Conservation (phyloP, 2,113 vertebrate genomes). For the Trogon melanurus region DNA sequence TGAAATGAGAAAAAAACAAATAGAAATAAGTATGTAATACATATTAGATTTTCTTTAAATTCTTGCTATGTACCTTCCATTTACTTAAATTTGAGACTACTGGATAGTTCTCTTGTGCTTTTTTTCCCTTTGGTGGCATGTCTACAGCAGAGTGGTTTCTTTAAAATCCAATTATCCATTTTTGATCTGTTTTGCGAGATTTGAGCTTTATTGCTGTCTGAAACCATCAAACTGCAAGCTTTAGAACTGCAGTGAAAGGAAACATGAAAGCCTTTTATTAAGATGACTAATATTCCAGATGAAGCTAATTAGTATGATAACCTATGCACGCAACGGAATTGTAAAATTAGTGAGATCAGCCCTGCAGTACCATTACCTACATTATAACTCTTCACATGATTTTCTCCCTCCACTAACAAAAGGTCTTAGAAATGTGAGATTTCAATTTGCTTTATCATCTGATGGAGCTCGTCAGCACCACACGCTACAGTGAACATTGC, state of each 20-base stretch:
- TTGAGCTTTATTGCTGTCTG: slow-evolving; percentile 24
- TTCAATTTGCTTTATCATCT: slow-evolving; percentile 75
- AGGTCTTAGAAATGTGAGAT: slow-evolving; percentile 80
- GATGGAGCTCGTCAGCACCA: slow-evolving; percentile 65
- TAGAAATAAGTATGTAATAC: neutral
- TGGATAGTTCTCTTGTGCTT: neutral
- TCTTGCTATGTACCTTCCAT: neutral
- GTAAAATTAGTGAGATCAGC: slow-evolving; percentile 75
- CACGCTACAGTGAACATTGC: slow-evolving; percentile 74
- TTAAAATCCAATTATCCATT: slow-evolving; percentile 29
- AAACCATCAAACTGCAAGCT: slow-evolving; percentile 40
- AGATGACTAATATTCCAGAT: slow-evolving; percentile 68
- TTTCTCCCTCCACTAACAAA: slow-evolving; percentile 66
- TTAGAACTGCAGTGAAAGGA: slow-evolving; percentile 54
- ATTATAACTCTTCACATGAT: slow-evolving; percentile 77
- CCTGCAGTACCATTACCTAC: slow-evolving; percentile 67
- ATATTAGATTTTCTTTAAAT: neutral
- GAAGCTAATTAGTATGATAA: slow-evolving; percentile 73
- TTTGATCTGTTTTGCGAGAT: slow-evolving; percentile 33
- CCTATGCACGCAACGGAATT: slow-evolving; percentile 61
- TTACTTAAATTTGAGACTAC: neutral
- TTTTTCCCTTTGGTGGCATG: neutral
- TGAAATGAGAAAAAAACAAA: neutral
- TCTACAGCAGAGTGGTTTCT: neutral
- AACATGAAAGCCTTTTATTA: slow-evolving; percentile 60